phyloP scores from a whole-genome alignment of 2,797 vertebrate species.

The Chelon auratus region DNA sequence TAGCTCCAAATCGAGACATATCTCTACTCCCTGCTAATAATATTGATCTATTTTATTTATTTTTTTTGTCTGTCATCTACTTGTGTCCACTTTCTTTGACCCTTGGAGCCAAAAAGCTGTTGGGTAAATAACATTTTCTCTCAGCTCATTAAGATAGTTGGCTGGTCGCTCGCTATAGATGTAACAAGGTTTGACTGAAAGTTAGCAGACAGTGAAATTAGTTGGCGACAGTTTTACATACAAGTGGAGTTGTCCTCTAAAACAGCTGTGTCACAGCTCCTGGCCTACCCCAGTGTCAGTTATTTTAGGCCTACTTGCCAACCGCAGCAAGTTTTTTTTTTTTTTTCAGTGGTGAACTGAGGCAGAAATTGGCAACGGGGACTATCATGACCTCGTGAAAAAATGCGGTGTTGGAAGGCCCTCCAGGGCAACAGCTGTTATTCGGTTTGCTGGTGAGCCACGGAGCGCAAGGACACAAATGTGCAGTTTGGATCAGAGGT shows the following conservation, averaged over 20 bases:
- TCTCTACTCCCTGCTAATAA: conserved; percentile 23
- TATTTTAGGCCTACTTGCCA: conserved; percentile 78
- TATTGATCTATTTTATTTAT: conserved; percentile 9
- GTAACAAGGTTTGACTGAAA: conserved; percentile 73
- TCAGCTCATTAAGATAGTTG: conserved; percentile 60
- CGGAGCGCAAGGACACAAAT: conserved; percentile 63
- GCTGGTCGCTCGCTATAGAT: conserved; percentile 60
- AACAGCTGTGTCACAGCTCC: conserved; percentile 80
- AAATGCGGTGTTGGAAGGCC: conserved; percentile 63
- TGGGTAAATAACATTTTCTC: conserved; percentile 54
- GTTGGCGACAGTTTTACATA: conserved; percentile 66
- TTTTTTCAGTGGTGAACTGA: conserved; percentile 60
- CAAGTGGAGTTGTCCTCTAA: conserved; percentile 75
- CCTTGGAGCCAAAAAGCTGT: conserved; percentile 23
- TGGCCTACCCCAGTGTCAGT: conserved; percentile 69
- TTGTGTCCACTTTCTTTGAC: conserved; percentile 13
- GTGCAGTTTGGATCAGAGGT: conserved; percentile 59
- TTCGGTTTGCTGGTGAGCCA: conserved; percentile 48
- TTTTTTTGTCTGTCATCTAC: background rate
- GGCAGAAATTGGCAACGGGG: conserved; percentile 72
- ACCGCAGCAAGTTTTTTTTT: conserved; percentile 69
- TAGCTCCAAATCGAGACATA: conserved; percentile 10
- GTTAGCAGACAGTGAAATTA: conserved; percentile 79
- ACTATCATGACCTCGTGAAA: conserved; percentile 66
- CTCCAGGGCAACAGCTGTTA: conserved; percentile 78